Evolutionary conservation across 92 coral and sea anemone species (phyloP), one percentile per base, ranked within the genome.

Genomic region (Nematostella vectensis): DNA sequence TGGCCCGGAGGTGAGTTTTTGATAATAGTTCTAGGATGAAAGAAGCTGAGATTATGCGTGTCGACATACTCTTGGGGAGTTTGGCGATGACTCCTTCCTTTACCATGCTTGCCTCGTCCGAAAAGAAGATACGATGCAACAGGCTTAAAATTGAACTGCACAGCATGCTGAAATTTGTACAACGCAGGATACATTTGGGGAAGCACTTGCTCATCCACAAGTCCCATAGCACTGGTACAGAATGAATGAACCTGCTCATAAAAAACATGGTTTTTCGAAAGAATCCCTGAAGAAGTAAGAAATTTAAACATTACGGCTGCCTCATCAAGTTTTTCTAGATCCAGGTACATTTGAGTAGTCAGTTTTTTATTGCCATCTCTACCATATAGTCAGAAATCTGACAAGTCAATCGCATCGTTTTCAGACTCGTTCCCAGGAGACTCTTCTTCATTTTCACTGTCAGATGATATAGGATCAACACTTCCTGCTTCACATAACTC

Each of bases 281-380:
- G 54, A 20, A 48, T 49, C 27, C 73, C 73, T 29, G 73, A 72
- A 3, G 73, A 49, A 19, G 61, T 57, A 33, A 72, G 58, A 36
- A 72, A 72, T 20, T 40, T 28, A 57, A 72, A 55, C 72, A 63
- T 36, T 44, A 72, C 72, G 15, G 74, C 79, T 0, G 73, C 73
- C 57, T 72, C 74, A 58, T 72, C 67, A 3, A 72, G 52, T 63
- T 72, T 65, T 40, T 72, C 73, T 23, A 72, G 72, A 51, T 72
- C 60, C 38, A 57, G 43, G 50, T 45, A 56, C 67, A 72, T 27
- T 72, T 72, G 55, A 0, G 65, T 57, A 29, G 37, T 42, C 31
- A 36, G 2, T 20, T 47, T 61, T 1, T 17, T 29, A 16, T 43
- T 43, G 26, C n/a, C 51, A 4, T 15, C 47, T 24, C 29, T 23